Conservation (phyloP, 2,113 vertebrate genomes). For the Aix galericulata region DNA sequence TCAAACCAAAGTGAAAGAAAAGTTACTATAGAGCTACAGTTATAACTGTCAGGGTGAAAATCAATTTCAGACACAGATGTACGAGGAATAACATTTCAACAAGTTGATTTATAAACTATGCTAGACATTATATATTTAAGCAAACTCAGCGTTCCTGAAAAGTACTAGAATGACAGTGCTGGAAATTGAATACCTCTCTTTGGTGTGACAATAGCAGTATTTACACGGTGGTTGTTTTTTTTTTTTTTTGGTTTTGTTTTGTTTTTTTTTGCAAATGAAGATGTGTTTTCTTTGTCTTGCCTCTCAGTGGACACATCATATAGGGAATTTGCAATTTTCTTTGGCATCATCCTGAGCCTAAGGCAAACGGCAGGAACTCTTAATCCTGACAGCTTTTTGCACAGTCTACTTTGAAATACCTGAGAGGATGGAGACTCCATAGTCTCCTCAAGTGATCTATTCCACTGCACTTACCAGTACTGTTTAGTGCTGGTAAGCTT, state of each 20-base stretch:
- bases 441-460: background rate
- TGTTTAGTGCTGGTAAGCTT: background rate
- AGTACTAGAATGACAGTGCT: background rate
- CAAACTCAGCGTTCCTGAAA: background rate
- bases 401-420: background rate
- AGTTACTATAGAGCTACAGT: background rate
- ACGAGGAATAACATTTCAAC: constrained; percentile 34
- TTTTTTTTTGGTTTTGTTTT: background rate
- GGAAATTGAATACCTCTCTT: background rate
- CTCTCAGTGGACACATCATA: background rate
- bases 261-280: background rate
- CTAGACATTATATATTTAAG: background rate
- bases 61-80: constrained; percentile 11
- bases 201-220: background rate
- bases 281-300: background rate
- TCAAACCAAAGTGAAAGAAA: background rate
- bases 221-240: background rate
- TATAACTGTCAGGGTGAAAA: constrained; percentile 21
- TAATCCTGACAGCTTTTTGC: background rate
- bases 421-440: background rate
- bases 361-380: background rate
- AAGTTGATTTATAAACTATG: constrained; percentile 18
- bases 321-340: background rate
- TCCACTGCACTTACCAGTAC: background rate
- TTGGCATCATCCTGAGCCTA: background rate